These are phyloP conservation scores for Bombylius major DNA, from an alignment of 2,888 invertebrate genomes.

Conservation along the genomic window DNA sequence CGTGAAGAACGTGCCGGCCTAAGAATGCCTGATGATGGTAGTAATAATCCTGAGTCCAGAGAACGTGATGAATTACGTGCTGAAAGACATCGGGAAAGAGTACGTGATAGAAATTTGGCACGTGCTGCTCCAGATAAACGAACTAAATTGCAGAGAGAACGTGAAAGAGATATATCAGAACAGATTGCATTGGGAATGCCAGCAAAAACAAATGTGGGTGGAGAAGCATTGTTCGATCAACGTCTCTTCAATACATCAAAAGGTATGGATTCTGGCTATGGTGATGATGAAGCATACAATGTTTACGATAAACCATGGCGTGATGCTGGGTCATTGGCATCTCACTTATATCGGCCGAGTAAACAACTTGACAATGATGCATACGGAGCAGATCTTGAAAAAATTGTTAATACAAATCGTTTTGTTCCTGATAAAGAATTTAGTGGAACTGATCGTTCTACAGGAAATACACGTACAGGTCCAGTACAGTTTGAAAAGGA, in stretches of 20 bases:
- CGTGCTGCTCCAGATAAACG: conserved; percentile 91
- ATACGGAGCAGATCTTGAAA: conserved; percentile 84
- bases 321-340: conserved; percentile 69
- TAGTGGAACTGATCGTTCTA: conserved; percentile 70
- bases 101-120: conserved; percentile 83
- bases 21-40: conserved; percentile 32
- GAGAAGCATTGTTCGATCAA: conserved; percentile 87
- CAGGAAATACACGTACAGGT: conserved; percentile 56
- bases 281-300: conserved; percentile 93
- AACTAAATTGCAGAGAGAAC: conserved; percentile 73
- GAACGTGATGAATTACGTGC: conserved; percentile 79
- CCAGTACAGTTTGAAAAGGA: conserved; percentile 90
- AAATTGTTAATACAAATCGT: conserved; percentile 76
- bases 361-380: conserved; percentile 80
- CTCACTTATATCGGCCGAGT: conserved; percentile 81
- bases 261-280: conserved; percentile 85
- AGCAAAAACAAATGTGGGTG: conserved; percentile 55
- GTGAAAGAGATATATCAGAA: conserved; percentile 95
- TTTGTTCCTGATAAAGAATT: conserved; percentile 98
- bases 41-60: conserved; percentile 44
- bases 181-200: conserved; percentile 96
- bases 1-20: conserved; percentile 85
- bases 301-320: conserved; percentile 99
- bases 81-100: conserved; percentile 82
- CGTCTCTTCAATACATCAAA: conserved; percentile 86